A percentile compares a stretch with the other conserved stretches of the same genome.
phyloP scores from a whole-genome alignment of 37 sponge, comb jelly and placozoan species.

The Tethya wilhelma region DNA sequence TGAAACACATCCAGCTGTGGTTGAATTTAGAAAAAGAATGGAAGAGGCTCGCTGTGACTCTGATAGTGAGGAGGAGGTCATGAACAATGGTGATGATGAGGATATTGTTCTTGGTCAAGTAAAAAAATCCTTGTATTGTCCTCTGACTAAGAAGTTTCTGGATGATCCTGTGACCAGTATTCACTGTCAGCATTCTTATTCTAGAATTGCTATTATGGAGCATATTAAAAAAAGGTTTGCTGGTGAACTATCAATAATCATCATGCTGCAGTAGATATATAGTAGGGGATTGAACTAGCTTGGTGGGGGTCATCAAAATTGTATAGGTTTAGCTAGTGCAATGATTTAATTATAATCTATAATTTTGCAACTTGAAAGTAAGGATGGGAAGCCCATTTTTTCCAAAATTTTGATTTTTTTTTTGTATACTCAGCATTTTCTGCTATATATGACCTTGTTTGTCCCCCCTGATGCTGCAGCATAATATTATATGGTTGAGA shows the following conservation, averaged over 20 bases:
- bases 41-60: not conserved
- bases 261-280: not conserved
- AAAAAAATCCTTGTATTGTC: slow-evolving; percentile 66
- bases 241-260: not conserved
- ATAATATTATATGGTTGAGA: too few species aligned
- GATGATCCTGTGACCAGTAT: slow-evolving; percentile 70
- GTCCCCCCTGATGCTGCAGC: too few species aligned
- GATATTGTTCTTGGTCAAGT: slow-evolving; percentile 52
- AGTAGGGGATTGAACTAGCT: too few species aligned
- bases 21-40: slow-evolving; percentile 4
- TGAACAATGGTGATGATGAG: slow-evolving; percentile 7
- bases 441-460: too few species aligned
- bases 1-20: slow-evolving; percentile 1
- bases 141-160: slow-evolving; percentile 54
- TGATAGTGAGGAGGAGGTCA: not conserved
- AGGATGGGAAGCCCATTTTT: too few species aligned
- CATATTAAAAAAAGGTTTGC: slow-evolving; percentile 39
- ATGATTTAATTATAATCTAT: too few species aligned
- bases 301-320: too few species aligned
- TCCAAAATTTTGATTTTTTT: too few species aligned
- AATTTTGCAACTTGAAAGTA: too few species aligned
- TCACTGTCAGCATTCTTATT: slow-evolving; percentile 63
- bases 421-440: too few species aligned
- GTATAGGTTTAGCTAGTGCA: too few species aligned
- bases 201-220: slow-evolving; percentile 48